Conservation (phyloP, 2,888 invertebrate species). For the Mechanitis messenoides region DNA sequence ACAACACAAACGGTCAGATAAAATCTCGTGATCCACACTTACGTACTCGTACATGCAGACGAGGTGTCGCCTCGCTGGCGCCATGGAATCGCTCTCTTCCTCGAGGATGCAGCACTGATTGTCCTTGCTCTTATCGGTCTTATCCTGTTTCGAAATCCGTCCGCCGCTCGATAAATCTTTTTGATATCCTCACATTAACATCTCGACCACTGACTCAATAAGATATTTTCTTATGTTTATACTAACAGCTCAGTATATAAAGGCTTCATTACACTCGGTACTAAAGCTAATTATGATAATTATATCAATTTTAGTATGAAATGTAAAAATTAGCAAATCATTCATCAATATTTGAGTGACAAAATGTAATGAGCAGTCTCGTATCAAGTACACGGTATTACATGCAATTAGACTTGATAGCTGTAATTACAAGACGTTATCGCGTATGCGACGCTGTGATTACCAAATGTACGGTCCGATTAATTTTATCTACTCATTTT, state of each 20-base stretch:
- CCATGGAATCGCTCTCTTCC: slow-evolving; percentile 62
- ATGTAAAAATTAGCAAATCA: slow-evolving; percentile 10
- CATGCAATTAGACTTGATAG: slow-evolving; percentile 41
- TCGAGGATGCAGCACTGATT: slow-evolving; percentile 58
- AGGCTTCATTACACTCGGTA: too few species aligned
- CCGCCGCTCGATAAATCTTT: slow-evolving; percentile 22
- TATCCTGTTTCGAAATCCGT: slow-evolving; percentile 54
- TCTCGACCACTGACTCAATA: not conserved
- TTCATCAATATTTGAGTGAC: slow-evolving; percentile 21
- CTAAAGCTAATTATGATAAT: not conserved
- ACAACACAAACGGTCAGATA: too few species aligned
- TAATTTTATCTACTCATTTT: slow-evolving; percentile 16
- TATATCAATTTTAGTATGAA: slow-evolving; percentile 6
- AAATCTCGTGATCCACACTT: too few species aligned
- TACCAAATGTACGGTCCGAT: slow-evolving; percentile 44
- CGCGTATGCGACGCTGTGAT: slow-evolving; percentile 59
- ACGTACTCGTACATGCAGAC: slow-evolving; percentile 7
- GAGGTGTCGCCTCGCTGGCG: slow-evolving; percentile 43
- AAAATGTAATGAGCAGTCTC: slow-evolving; percentile 30
- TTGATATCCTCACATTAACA: not conserved
- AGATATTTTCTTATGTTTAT: too few species aligned
- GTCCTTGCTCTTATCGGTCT: slow-evolving; percentile 57
- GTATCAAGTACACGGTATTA: slow-evolving; percentile 38
- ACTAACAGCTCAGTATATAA: too few species aligned
- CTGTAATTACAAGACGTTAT: slow-evolving; percentile 43